Evolutionary conservation across 2,113 vertebrate genomes (phyloP), one percentile per base, ranked within the genome.

Genomic region (Copsychus sechellarum): DNA sequence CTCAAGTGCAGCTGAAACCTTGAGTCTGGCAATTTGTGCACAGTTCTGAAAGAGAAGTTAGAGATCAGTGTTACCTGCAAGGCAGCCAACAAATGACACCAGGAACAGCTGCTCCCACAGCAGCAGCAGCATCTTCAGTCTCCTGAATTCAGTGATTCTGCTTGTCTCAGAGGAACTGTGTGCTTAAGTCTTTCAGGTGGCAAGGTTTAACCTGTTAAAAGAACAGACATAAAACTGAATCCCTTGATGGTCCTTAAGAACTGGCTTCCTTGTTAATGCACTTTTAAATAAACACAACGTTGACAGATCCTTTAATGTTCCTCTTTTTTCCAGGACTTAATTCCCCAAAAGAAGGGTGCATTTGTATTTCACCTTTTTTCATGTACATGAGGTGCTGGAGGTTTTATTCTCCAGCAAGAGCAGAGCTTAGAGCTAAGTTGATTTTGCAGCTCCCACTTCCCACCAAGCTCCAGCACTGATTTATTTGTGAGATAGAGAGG

Each of bases 61-160:
- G 64, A 95, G 69, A 94, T 88, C 8, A 65, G 2, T 96, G 96
- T 99, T 99, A 99, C 99, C 99, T 99, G 98, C 98, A 91, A 99
- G 97, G 98, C 99, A 99, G 98, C 98, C 98, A 93, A 98, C 96
- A 98, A 99, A 97, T 79, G 98, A 98, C 93, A 99, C 97, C 95
- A 99, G 98, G 97, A 99, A 93, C 98, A 99, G 97, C 97, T 98
- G 99, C 98, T 98, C 98, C 99, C 99, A 99, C 98, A 98, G 98
- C 96, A 99, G 99, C 98, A 99, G 99, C 99, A 98, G 97, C 99
- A 99, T 99, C 98, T 98, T 99, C 98, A 98, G 97, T 94, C 96
- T 87, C 98, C 97, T 92, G 88, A 97, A 97, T 96, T 98, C 97
- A 98, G 96, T 81, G 96, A 95, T 95, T 98, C 97, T 98, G 97